phyloP scores from a whole-genome alignment of 35 echinoderm and acorn worm species.

The Chiridota heheva region DNA sequence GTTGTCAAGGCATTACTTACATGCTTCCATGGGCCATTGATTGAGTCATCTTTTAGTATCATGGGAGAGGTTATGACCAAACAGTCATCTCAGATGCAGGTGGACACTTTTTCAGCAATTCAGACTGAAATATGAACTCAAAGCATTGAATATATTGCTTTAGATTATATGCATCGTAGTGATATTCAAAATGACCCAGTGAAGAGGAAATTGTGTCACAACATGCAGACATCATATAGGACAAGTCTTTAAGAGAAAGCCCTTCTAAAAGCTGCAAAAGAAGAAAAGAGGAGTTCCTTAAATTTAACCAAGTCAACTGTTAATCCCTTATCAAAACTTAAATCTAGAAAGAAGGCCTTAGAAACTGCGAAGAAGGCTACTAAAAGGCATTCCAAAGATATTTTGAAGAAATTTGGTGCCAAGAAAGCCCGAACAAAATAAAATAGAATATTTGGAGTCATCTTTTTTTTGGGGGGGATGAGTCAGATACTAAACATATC shows the following conservation, averaged over 20 bases:
- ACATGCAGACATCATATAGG: constrained; percentile 1
- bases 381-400: no score
- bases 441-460: no score
- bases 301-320: background rate
- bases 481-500: no score
- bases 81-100: constrained; percentile 22
- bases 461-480: no score
- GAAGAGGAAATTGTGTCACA: constrained; percentile 4
- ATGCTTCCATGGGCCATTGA: constrained; percentile 41
- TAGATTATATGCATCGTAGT: background rate
- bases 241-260: background rate
- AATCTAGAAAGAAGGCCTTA: constrained; percentile 22
- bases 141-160: background rate
- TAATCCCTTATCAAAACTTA: background rate
- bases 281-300: background rate
- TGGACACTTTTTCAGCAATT: constrained; percentile 23
- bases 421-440: no score
- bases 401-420: no score
- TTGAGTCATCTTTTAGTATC: constrained; percentile 51
- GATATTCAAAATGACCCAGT: constrained; percentile 30
- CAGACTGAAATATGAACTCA: constrained; percentile 30
- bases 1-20: constrained; percentile 33
- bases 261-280: background rate
- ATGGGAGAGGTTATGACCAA: background rate
- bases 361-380: no score